Percentiles rank a stretch among this genome's conserved stretches.
These are phyloP conservation scores for Eurosta solidaginis DNA, from an alignment of 1,140 invertebrate genomes.

Conservation along the genomic window DNA sequence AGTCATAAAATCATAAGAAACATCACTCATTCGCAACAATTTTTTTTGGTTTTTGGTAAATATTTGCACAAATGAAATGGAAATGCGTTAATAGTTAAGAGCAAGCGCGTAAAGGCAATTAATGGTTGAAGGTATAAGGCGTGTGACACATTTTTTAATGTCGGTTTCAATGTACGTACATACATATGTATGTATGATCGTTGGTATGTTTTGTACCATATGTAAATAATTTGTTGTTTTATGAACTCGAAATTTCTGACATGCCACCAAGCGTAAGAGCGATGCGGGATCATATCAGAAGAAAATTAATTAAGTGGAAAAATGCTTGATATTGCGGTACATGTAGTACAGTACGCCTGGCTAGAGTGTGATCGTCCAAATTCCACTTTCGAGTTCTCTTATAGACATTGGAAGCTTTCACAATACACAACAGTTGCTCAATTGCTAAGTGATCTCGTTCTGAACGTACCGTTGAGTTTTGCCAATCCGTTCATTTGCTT, in stretches of 20 bases:
- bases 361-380: no score
- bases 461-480: no score
- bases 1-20: conserved; percentile 12
- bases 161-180: not conserved
- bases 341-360: not conserved
- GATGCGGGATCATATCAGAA: not conserved
- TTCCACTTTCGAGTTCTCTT: not conserved
- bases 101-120: not conserved
- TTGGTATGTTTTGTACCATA: no score
- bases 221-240: not conserved
- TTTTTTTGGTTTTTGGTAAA: no score
- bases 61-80: conserved; percentile 6
- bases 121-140: not conserved
- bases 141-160: no score
- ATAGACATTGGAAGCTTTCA: no score
- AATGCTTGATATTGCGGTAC: not conserved
- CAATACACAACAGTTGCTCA: no score
- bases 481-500: no score
- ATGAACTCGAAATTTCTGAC: not conserved
- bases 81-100: not conserved
- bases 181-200: not conserved
- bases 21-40: conserved; percentile 11
- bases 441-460: no score
- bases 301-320: conserved; percentile 19
- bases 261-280: not conserved